Conservation (phyloP, 2,113 vertebrate species). For the Sapajus apella region DNA sequence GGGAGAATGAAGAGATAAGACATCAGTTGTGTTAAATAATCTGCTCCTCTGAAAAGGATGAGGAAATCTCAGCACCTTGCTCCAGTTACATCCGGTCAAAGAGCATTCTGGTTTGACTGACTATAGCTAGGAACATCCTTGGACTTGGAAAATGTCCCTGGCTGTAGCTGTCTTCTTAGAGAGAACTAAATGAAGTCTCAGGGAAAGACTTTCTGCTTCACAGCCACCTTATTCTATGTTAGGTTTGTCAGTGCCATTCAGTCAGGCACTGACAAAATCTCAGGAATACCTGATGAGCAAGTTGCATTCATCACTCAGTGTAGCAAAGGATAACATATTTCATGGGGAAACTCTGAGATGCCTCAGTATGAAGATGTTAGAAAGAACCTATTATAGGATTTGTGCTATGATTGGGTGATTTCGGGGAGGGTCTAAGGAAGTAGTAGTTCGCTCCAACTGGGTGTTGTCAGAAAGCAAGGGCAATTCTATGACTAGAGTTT, state of each 20-base stretch:
- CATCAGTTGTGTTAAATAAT: background rate
- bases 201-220: background rate
- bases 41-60: background rate
- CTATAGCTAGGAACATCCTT: background rate
- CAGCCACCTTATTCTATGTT: background rate
- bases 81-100: background rate
- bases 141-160: background rate
- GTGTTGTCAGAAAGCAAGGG: background rate
- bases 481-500: background rate
- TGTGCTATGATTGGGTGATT: background rate
- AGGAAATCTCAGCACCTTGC: background rate
- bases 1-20: background rate
- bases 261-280: background rate
- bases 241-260: background rate
- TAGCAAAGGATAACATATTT: background rate
- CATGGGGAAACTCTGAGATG: background rate
- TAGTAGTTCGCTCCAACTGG: background rate
- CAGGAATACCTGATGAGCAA: background rate
- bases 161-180: background rate
- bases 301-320: background rate
- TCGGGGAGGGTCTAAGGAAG: background rate
- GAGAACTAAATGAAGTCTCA: background rate
- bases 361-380: background rate
- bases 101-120: background rate
- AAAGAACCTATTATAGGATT: background rate